Conservation (phyloP, 2,888 invertebrate species). For the Allygus modestus region DNA sequence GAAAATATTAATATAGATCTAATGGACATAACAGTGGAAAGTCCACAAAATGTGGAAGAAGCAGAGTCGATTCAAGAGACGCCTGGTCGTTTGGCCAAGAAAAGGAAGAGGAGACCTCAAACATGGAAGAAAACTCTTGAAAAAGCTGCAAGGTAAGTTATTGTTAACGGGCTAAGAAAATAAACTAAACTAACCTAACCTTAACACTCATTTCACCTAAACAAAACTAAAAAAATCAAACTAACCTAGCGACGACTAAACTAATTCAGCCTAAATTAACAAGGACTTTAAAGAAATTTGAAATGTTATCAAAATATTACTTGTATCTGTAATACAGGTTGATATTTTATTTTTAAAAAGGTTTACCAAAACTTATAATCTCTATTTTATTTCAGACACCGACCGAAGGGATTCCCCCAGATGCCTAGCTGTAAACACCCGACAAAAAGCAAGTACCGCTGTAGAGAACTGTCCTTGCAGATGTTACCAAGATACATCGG, state of each 20-base stretch:
- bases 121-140: background rate
- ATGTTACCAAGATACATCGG: slow-evolving; percentile 18
- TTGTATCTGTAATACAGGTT: background rate
- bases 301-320: background rate
- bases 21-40: slow-evolving; percentile 9
- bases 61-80: background rate
- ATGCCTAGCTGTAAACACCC: slow-evolving; percentile 46
- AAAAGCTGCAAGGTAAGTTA: slow-evolving; percentile 1
- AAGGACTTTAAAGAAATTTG: background rate
- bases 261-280: background rate
- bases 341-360: background rate
- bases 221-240: background rate
- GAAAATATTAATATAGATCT: background rate
- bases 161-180: slow-evolving; percentile 1
- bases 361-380: background rate
- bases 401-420: slow-evolving; percentile 41
- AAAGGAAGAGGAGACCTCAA: background rate
- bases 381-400: slow-evolving; percentile 47
- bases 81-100: background rate
- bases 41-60: background rate
- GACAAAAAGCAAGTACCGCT: slow-evolving; percentile 19
- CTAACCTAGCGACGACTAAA: background rate
- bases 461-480: slow-evolving; percentile 47
- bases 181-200: background rate
- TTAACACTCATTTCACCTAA: background rate